Base-by-base conservation (phyloP, 2,888 invertebrate species). In the Chloromyia formosa region DNA sequence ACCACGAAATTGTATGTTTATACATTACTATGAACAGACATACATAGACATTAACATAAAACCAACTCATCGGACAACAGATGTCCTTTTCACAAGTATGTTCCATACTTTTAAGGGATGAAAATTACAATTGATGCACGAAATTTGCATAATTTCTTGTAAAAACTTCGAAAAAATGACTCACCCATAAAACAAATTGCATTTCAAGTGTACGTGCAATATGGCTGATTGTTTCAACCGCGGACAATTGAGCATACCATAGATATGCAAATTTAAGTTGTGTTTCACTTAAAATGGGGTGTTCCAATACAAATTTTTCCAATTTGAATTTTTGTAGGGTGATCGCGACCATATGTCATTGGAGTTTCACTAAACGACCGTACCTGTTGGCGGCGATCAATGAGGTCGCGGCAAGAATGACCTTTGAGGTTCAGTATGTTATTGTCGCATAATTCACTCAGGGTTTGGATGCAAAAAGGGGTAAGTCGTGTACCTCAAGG, bases 151-250 rank as follows among this genome's bases (percentile, higher is more conserved):
- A 62, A 62, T 62, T 62, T 62, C 27, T 16, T 40, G 1, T 10
- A 23, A 23, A 40, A 49, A 12, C 12, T 49, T 7, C 35, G 23
- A 27, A n/a, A 9, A 62, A 62, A 62, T 62, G 62, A 62, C 40
- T 62, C 62, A 62, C 35, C 62, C 62, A 18, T 62, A 62, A 62
- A 62, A 9, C 40, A 40, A 16, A 27, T 16, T 62, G 16, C 18
- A 42, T 62, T 40, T 62, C 27, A 62, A 35, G 40, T 40, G 40
- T 62, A 62, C 12, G 62, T 62, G 62, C 62, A 62, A 40, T 40
- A 62, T 62, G 62, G 62, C 62, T 62, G 62, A 62, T 62, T 62
- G 62, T 40, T 62, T 35, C 62, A 40, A 62, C 62, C 62, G 62
- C 62, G 62, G 62, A 62, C 62, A 62, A 62, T 62, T 62, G 62